Base-by-base conservation (phyloP, 23 tunicate species). In the Styela plicata region DNA sequence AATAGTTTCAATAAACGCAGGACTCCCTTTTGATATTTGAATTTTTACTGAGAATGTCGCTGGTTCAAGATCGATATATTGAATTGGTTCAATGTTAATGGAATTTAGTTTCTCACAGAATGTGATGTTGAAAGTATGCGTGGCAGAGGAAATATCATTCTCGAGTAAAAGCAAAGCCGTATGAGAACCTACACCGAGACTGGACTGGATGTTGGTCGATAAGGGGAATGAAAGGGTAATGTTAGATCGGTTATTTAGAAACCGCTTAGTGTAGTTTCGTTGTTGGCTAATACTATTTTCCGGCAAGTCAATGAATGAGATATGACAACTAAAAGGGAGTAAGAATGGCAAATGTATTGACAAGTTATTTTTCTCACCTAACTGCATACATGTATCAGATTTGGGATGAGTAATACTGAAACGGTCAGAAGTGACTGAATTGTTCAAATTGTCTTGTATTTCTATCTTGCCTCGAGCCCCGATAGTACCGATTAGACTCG, bases 21-120 rank as follows among this genome's bases (percentile, higher is more conserved):
- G 71, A 67, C 71, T 67, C 71, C 71, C 71, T 67, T 67, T 24
- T 18, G 71, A 22, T 1, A 67, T 67, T 29, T 67, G 30, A 25
- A 67, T 67, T 1, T 13, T 27, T 18, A 67, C 24, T 18, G 71
- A 29, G 0, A 67, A 67, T 27, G 71, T 19, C 31, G 71, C 2
- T 25, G 71, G 71, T 67, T 67, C 31, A 67, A 67, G 30, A 16
- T 27, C 2, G 22, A 67, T 29, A 24, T 67, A 67, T 67, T 22
- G 30, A 16, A 27, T 29, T 67, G 31, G 31, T 25, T 67, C 2
- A 22, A 67, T 67, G 30, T 67, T 27, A 18, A 67, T 16, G 2
- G 0, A 18, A 16, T 1, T 1, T 25, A 67, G 71, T 67, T 67
- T 27, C 24, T 67, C 31, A 67, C 31, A 25, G 24, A 67, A 24